Percentiles rank a stretch among this genome's conserved stretches.
Evolutionary conservation across 2,113 vertebrate species (phyloP).

Genomic region (Entelurus aequoreus): DNA sequence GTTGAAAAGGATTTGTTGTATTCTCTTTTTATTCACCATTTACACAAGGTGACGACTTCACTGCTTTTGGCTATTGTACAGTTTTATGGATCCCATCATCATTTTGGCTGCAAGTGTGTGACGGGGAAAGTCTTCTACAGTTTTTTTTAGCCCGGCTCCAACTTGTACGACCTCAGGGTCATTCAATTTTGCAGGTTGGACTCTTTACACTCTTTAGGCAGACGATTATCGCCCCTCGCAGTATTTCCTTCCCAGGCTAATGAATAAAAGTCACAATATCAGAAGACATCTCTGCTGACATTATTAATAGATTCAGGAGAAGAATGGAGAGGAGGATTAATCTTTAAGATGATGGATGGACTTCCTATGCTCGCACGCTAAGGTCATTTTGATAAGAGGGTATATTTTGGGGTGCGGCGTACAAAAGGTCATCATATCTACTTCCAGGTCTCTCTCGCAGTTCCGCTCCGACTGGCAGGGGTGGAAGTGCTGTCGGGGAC

Average conservation of each 20-base stretch:
- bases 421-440: conserved; percentile 69
- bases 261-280: conserved; percentile 74
- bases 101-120: no score
- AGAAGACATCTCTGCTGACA: conserved; percentile 68
- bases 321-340: conserved; percentile 71
- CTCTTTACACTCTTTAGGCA: background rate
- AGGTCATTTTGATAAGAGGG: conserved; percentile 74
- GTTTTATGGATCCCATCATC: no score
- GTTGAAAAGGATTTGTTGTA: no score
- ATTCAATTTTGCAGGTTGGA: background rate
- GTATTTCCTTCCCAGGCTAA: conserved; percentile 62
- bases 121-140: no score
- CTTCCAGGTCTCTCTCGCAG: conserved; percentile 66
- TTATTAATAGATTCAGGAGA: conserved; percentile 73
- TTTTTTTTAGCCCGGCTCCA: background rate
- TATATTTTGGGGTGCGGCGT: conserved; percentile 68
- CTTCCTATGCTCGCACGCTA: conserved; percentile 64
- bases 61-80: no score
- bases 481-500: conserved; percentile 52
- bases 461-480: conserved; percentile 63
- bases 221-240: background rate
- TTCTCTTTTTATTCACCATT: no score
- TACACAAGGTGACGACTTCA: no score
- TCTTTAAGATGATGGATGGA: conserved; percentile 74
- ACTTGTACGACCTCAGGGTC: background rate